Conservation (phyloP, 2,888 invertebrate species). For the Elmis aenea region DNA sequence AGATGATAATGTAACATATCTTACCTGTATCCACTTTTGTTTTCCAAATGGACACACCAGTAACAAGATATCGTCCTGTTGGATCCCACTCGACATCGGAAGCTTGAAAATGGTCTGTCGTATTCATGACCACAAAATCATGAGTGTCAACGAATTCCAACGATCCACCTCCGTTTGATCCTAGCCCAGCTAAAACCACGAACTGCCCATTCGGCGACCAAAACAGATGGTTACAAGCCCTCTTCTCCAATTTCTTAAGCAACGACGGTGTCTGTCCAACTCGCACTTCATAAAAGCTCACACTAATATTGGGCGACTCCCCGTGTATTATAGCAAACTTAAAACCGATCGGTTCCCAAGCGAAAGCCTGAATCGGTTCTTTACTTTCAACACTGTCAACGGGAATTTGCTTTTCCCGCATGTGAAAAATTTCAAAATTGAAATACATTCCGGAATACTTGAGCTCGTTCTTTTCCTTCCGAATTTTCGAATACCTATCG, state of each 20-base stretch:
- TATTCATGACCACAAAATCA: constrained; percentile 93
- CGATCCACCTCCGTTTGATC: constrained; percentile 81
- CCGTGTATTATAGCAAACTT: constrained; percentile 98
- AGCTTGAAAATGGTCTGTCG: constrained; percentile 85
- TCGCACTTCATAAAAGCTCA: constrained; percentile 90
- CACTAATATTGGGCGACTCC: constrained; percentile 76
- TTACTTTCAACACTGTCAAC: constrained; percentile 97
- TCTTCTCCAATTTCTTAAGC: constrained; percentile 83
- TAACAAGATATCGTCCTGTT: constrained; percentile 94
- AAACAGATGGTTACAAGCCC: constrained; percentile 85
- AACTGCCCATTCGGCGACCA: constrained; percentile 97
- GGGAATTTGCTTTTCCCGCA: constrained; percentile 95
- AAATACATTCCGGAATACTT: constrained; percentile 97
- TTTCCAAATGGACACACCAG: constrained; percentile 93
- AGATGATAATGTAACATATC: too few relatives aligned
- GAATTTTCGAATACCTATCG: constrained; percentile 62
- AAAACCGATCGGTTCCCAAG: constrained; percentile 96
- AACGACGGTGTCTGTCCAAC: constrained; percentile 84
- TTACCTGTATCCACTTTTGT: constrained; percentile 74
- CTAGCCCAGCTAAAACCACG: constrained; percentile 86
- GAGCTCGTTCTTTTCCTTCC: constrained; percentile 87
- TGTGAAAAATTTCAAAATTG: constrained; percentile 98
- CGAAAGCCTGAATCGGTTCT: constrained; percentile 87
- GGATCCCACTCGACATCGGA: constrained; percentile 99
- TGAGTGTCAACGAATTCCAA: constrained; percentile 94